phyloP scores from a whole-genome alignment of 2,888 invertebrate species.

The Zygaena filipendulae region DNA sequence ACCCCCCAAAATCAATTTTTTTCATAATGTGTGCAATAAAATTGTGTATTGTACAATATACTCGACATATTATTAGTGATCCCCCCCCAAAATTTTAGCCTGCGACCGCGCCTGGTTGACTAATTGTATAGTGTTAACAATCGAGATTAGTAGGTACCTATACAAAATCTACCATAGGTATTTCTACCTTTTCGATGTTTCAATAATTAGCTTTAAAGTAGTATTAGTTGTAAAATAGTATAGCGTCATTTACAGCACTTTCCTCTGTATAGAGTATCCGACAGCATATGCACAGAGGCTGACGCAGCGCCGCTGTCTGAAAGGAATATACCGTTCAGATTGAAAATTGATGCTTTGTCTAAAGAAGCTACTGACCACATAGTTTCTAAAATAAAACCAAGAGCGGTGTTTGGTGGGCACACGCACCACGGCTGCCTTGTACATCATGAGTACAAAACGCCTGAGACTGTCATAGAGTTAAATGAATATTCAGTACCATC shows the following conservation, averaged over 20 bases:
- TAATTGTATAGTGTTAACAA: no score
- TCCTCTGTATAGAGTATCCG: slow-evolving; percentile 89
- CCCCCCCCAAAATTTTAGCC: no score
- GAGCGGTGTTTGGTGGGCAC: slow-evolving; percentile 88
- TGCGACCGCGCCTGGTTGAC: no score
- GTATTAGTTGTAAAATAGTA: no score
- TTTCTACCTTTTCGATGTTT: not conserved
- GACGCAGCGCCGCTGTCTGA: slow-evolving; percentile 81
- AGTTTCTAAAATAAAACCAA: slow-evolving; percentile 72
- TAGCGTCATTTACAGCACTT: slow-evolving; percentile 88
- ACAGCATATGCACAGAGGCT: slow-evolving; percentile 80
- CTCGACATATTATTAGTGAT: no score
- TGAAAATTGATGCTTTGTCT: slow-evolving; percentile 89
- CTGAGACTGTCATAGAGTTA: slow-evolving; percentile 43
- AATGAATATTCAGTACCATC: slow-evolving; percentile 89
- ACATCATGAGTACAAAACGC: slow-evolving; percentile 39
- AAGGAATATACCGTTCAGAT: slow-evolving; percentile 77
- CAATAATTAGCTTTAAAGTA: no score
- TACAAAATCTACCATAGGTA: not conserved
- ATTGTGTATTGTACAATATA: no score
- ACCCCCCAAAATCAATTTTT: no score
- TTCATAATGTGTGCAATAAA: no score
- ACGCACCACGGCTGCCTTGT: slow-evolving; percentile 91
- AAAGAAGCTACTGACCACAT: slow-evolving; percentile 79
- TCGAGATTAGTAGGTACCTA: no score